phyloP scores from a whole-genome alignment of 2,113 vertebrate genomes.

The Pomatostomus ruficeps region DNA sequence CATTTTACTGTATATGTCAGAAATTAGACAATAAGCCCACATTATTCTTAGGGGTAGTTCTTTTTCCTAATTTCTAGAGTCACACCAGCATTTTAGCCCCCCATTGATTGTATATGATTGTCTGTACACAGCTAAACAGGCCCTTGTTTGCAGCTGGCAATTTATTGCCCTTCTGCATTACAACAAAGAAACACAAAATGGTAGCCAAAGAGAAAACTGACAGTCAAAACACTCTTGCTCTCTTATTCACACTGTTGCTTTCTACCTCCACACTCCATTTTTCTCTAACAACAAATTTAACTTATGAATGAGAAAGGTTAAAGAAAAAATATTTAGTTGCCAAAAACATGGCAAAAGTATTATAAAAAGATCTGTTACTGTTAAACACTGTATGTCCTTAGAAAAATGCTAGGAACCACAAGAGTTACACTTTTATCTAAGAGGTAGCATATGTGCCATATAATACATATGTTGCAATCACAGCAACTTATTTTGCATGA shows the following conservation, averaged over 20 bases:
- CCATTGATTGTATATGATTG: conserved; percentile 60
- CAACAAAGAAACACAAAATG: conserved; percentile 73
- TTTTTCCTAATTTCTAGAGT: conserved; percentile 54
- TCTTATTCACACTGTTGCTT: conserved; percentile 67
- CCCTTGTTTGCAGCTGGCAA: conserved; percentile 72
- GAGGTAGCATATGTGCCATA: conserved; percentile 43
- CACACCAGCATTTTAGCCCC: conserved; percentile 44
- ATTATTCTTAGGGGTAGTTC: conserved; percentile 35
- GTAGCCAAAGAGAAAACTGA: conserved; percentile 72
- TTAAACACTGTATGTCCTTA: conserved; percentile 63
- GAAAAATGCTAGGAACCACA: conserved; percentile 47
- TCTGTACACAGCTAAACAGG: conserved; percentile 58
- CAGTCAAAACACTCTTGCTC: conserved; percentile 72
- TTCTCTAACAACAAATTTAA: conserved; percentile 73
- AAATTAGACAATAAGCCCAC: conserved; percentile 31
- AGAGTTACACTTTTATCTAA: conserved; percentile 59
- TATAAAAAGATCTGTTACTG: conserved; percentile 62
- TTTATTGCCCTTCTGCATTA: conserved; percentile 72
- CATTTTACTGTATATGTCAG: background rate
- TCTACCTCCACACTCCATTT: conserved; percentile 70
- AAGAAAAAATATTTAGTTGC: conserved; percentile 64
- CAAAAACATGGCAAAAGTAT: conserved; percentile 68
- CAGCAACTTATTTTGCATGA: conserved; percentile 57
- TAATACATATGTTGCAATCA: conserved; percentile 44
- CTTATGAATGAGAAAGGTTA: conserved; percentile 69